Conservation (phyloP, 1,140 invertebrate genomes). For the Potamilus streckersoni region DNA sequence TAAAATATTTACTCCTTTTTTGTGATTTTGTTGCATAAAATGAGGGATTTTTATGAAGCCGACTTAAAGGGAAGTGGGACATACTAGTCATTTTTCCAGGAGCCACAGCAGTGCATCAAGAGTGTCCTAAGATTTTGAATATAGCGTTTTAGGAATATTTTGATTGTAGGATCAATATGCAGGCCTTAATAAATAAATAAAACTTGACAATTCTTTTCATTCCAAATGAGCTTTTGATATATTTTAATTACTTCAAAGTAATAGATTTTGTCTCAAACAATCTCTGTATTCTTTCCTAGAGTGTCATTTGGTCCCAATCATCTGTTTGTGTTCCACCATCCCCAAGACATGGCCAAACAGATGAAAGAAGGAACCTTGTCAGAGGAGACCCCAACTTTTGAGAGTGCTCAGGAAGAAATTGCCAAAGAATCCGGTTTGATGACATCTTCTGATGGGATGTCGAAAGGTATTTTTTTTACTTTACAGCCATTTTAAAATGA, state of each 20-base stretch:
- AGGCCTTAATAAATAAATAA: not conserved
- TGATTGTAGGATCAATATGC: too few relatives aligned
- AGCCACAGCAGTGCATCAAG: too few relatives aligned
- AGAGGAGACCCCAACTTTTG: slow-evolving; percentile 57
- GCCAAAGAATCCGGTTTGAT: slow-evolving; percentile 72
- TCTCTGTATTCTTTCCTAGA: slow-evolving; percentile 51
- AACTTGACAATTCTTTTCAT: not conserved
- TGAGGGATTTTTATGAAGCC: too few relatives aligned
- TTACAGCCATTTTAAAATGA: too few relatives aligned
- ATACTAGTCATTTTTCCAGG: too few relatives aligned
- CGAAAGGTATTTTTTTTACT: slow-evolving; percentile 38
- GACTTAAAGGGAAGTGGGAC: too few relatives aligned
- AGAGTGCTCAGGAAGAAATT: slow-evolving; percentile 74
- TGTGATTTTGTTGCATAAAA: too few relatives aligned
- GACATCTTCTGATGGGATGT: slow-evolving; percentile 34
- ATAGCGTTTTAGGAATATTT: too few relatives aligned
- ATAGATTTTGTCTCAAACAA: too few relatives aligned
- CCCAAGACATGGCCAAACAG: slow-evolving; percentile 67
- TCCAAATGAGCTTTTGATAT: not conserved
- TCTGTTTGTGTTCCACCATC: slow-evolving; percentile 74
- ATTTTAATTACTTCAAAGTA: not conserved
- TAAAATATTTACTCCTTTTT: too few relatives aligned
- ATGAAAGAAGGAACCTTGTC: slow-evolving; percentile 60
- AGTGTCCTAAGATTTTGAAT: too few relatives aligned
- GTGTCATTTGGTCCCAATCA: slow-evolving; percentile 75